Percentiles rank a stretch among this genome's conserved stretches.
Conservation (phyloP, 1,140 invertebrate genomes). For the Muscidifurax raptorellus region DNA sequence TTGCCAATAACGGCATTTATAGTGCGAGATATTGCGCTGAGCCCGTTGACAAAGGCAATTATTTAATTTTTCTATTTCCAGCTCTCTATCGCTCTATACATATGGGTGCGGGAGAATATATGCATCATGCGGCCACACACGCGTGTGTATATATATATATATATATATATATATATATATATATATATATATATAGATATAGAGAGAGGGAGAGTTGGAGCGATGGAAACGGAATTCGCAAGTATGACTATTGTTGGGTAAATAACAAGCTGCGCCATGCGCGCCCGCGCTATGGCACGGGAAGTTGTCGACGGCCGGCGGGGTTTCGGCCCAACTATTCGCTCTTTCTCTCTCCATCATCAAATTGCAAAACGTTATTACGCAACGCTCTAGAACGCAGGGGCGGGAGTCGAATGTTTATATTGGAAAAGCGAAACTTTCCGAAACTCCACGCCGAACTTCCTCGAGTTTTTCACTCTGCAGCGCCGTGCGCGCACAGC, state of each 20-base stretch:
- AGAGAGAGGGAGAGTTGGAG: too few species aligned
- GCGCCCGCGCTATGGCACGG: too few species aligned
- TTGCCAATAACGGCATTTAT: not conserved
- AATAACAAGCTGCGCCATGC: not conserved
- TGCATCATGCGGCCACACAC: not conserved
- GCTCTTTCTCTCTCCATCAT: not conserved
- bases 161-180: too few species aligned
- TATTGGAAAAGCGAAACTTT: constrained; percentile 28
- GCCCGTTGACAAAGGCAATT: not conserved
- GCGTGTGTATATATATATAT: not conserved
- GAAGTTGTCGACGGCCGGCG: not conserved
- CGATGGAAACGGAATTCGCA: not conserved
- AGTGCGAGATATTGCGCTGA: not conserved
- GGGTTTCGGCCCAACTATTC: not conserved
- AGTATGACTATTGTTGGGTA: not conserved
- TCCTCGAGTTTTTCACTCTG: not conserved
- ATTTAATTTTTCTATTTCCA: constrained; percentile 9
- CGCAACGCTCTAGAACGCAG: not conserved
- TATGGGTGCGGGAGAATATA: not conserved
- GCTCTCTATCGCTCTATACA: too few species aligned
- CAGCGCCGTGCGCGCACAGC: too few species aligned
- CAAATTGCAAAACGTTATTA: constrained; percentile 17
- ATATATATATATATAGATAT: too few species aligned
- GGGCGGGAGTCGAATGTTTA: not conserved
- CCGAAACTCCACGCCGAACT: not conserved